Conservation (phyloP, 2,797 vertebrate genomes). For the Coracias cyanogaster region DNA sequence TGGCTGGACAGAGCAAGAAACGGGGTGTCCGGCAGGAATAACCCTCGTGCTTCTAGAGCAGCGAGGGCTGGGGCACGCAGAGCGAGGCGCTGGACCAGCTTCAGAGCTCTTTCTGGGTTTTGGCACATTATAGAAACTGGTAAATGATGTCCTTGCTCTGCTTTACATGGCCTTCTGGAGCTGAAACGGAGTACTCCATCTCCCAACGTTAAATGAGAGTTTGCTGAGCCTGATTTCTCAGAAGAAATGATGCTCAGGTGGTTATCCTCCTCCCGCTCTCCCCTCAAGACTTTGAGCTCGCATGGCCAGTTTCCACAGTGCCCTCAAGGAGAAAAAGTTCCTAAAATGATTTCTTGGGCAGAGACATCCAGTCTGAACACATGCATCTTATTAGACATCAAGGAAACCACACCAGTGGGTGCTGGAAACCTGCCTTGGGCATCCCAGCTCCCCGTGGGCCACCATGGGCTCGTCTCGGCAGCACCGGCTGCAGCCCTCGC, state of each 20-base stretch:
- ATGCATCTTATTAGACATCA: fast-evolving
- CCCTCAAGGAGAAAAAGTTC: not conserved
- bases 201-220: not conserved
- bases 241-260: not conserved
- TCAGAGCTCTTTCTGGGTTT: not conserved
- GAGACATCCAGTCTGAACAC: not conserved
- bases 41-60: not conserved
- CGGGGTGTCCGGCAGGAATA: not conserved
- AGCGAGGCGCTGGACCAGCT: not conserved
- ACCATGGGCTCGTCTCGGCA: fast-evolving
- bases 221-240: not conserved
- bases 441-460: not conserved
- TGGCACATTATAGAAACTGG: not conserved
- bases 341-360: not conserved
- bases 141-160: not conserved
- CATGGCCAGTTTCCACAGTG: not conserved
- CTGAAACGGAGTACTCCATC: not conserved
- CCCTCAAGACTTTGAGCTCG: not conserved
- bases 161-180: not conserved
- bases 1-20: not conserved
- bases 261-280: not conserved
- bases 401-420: not conserved
- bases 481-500: not conserved
- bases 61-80: not conserved
- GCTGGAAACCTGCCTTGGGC: not conserved